Evolutionary conservation across 2,888 invertebrate species (phyloP).

Genomic region (Melikaiella ostensackeni): DNA sequence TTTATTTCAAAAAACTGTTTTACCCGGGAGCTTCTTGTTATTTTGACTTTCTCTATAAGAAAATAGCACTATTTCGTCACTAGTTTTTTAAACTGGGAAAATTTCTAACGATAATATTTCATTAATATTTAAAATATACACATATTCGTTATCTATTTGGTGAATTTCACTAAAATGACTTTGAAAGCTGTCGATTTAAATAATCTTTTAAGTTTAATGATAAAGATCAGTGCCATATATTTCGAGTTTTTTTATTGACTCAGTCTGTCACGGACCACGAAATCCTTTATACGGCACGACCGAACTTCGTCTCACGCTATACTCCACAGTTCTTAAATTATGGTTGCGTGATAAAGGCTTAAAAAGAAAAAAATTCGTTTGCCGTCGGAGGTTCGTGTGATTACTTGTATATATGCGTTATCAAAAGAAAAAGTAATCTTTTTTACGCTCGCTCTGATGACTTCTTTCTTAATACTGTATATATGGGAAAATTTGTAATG

Average conservation of each 20-base stretch:
- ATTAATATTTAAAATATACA: background rate
- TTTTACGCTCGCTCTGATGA: constrained; percentile 31
- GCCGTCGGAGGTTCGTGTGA: constrained; percentile 36
- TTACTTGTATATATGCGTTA: constrained; percentile 33
- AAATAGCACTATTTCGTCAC: background rate
- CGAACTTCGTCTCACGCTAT: constrained; percentile 48
- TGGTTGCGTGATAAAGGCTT: constrained; percentile 59
- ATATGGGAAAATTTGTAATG: constrained; percentile 12
- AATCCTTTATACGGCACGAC: constrained; percentile 35
- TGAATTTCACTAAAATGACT: constrained; percentile 21
- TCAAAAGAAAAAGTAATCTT: constrained; percentile 22
- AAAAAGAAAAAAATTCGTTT: constrained; percentile 33
- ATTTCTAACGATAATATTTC: background rate
- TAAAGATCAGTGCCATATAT: constrained; percentile 21
- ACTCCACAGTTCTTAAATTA: constrained; percentile 57
- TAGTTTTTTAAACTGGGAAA: background rate
- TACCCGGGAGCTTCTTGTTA: background rate
- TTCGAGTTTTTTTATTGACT: constrained; percentile 40
- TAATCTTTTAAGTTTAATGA: constrained; percentile 22
- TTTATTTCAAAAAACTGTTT: background rate
- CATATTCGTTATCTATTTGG: background rate
- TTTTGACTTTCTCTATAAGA: background rate
- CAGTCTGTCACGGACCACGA: constrained; percentile 36
- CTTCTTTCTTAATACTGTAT: constrained; percentile 16
- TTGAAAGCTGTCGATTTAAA: constrained; percentile 30